Base-by-base conservation (phyloP, 2,797 vertebrate genomes). In the Ibycter americanus region DNA sequence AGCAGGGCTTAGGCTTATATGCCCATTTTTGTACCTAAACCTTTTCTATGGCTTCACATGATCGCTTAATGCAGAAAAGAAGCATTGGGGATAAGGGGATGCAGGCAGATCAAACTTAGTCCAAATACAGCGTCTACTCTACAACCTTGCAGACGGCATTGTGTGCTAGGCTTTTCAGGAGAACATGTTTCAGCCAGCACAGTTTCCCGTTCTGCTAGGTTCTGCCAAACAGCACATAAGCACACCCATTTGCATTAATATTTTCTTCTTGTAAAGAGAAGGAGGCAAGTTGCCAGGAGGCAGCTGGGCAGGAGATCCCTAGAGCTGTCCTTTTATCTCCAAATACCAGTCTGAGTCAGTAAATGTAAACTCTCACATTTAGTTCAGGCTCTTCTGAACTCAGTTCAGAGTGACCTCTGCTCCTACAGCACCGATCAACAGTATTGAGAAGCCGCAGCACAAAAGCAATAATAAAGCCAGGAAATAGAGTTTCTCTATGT, bases 251-350 rank as follows among this genome's bases (percentile, higher is more conserved):
- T 84, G 36, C 70, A 84, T 84, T 71, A 84, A 17, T 32, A 74
- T 63, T 79, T 61, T 87, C 79, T 83, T 83, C 80, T 44, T 54
- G 82, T 76, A 87, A 87, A 85, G 56, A 73, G 19, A 84, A 93
- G 89, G 67, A 83, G 71, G 92, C 89, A 92, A 80, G 59, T 32
- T 92, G 89, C 91, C 89, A 89, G 55, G 55, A 95, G 85, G 70
- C 66, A 96, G 63, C 66, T 83, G 83, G 91, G 59, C 78, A 89
- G 80, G 70, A 91, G 83, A 89, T 65, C 91, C 77, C 83, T 42
- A 68, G 51, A 96, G 71, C 44, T 73, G 55, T 77, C 67, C 67
- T 80, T 93, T 88, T 51, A 76, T 82, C 94, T 92, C 89, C 74
- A 77, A 77, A 6, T 56, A 94, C 38, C 67, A 66, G 34, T 20